phyloP scores from a whole-genome alignment of 2,113 vertebrate genomes.

The Scophthalmus maximus region DNA sequence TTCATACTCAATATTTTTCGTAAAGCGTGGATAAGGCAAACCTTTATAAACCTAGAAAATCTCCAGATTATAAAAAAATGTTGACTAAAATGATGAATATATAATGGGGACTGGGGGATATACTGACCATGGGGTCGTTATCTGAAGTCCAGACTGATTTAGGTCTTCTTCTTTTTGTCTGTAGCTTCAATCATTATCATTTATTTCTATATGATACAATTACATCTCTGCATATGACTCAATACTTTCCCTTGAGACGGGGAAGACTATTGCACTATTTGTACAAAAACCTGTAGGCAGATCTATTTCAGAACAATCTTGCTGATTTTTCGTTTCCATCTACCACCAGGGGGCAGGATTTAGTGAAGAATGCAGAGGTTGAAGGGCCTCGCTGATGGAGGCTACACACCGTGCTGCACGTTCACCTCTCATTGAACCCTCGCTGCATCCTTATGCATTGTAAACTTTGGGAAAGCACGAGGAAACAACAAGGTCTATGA shows the following conservation, averaged over 20 bases:
- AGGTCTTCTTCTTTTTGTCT: neutral
- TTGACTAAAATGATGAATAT: neutral
- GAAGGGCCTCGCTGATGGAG: neutral
- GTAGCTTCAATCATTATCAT: neutral
- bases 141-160: neutral
- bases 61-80: neutral
- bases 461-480: no score
- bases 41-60: no score
- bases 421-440: neutral
- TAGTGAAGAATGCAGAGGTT: conserved; percentile 28
- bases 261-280: neutral
- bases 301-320: neutral
- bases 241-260: neutral
- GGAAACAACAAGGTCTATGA: no score
- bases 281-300: neutral
- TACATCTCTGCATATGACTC: neutral
- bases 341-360: conserved; percentile 65
- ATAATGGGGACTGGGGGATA: neutral
- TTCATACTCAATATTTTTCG: neutral
- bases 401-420: no score
- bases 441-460: neutral
- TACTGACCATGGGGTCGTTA: neutral
- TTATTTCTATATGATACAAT: neutral
- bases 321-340: neutral
- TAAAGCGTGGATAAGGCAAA: no score